Conservation (phyloP, 2,888 invertebrate genomes). For the Petrolisthes manimaculis region DNA sequence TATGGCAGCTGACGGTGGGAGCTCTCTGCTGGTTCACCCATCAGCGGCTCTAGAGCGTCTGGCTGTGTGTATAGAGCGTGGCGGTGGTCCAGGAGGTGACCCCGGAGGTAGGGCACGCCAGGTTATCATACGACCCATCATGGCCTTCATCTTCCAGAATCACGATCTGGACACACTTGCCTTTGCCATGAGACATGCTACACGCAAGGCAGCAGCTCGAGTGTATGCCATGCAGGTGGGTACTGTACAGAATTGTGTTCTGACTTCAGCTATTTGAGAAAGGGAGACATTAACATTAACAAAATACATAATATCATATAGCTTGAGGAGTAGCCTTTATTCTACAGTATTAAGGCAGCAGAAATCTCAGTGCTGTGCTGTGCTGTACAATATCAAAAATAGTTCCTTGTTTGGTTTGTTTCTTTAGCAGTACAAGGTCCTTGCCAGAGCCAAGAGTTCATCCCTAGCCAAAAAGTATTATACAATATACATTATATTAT, state of each 20-base stretch:
- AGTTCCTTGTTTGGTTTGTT: too few relatives aligned
- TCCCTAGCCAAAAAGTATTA: background rate
- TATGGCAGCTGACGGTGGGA: constrained; percentile 71
- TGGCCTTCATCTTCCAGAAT: constrained; percentile 86
- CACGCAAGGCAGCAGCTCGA: constrained; percentile 77
- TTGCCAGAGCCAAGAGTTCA: too few relatives aligned
- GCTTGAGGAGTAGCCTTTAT: too few relatives aligned
- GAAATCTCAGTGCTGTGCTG: too few relatives aligned
- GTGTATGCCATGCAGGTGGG: constrained; percentile 85
- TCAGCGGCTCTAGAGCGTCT: constrained; percentile 87
- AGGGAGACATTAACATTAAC: too few relatives aligned
- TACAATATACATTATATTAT: background rate
- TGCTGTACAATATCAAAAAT: too few relatives aligned
- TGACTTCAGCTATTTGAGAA: too few relatives aligned
- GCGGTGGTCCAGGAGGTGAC: constrained; percentile 69
- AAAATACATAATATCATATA: too few relatives aligned
- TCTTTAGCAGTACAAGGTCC: too few relatives aligned
- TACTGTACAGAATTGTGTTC: too few relatives aligned
- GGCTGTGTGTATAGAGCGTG: constrained; percentile 78
- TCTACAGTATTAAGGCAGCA: too few relatives aligned
- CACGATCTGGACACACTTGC: constrained; percentile 87
- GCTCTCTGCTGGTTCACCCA: constrained; percentile 88
- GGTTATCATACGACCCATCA: constrained; percentile 79
- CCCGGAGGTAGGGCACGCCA: constrained; percentile 50
- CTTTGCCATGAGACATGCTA: constrained; percentile 88